A percentile compares a stretch with the other conserved stretches of the same genome.
Conservation (phyloP, 2,797 vertebrate genomes). For the Neosilurus mollespiculum region DNA sequence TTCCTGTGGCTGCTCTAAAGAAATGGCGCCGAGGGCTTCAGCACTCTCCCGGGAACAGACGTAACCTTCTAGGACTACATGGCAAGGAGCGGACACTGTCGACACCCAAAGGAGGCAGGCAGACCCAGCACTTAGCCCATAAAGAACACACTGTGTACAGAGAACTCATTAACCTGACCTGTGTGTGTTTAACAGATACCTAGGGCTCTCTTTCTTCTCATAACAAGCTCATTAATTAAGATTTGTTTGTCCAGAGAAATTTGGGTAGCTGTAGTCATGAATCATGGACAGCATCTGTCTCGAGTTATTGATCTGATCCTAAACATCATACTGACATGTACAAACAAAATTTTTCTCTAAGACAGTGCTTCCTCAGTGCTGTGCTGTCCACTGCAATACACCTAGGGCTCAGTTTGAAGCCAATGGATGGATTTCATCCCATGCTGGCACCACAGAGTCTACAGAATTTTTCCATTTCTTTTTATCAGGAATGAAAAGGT, state of each 20-base stretch:
- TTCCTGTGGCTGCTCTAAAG: conserved; percentile 71
- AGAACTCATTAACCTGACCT: conserved; percentile 72
- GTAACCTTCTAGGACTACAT: conserved; percentile 51
- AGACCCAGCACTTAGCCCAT: conserved; percentile 38
- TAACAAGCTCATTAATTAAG: conserved; percentile 79
- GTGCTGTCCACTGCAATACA: conserved; percentile 20
- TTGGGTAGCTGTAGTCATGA: conserved; percentile 72
- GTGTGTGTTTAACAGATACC: conserved; percentile 77
- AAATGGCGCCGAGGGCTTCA: conserved; percentile 66
- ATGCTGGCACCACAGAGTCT: neutral
- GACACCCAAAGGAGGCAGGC: conserved; percentile 65
- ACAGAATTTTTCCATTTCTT: conserved; percentile 23
- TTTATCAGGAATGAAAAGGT: conserved; percentile 28
- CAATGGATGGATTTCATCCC: conserved; percentile 21
- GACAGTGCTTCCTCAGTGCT: conserved; percentile 32
- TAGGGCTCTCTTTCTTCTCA: conserved; percentile 71
- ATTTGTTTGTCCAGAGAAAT: conserved; percentile 76
- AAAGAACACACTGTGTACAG: conserved; percentile 56
- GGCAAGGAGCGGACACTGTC: conserved; percentile 56
- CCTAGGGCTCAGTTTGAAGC: neutral
- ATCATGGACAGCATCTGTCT: conserved; percentile 73
- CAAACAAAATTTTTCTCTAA: conserved; percentile 60
- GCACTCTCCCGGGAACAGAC: conserved; percentile 50
- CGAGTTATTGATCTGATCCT: conserved; percentile 72
- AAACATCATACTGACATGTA: conserved; percentile 65